A percentile compares a stretch with the other conserved stretches of the same genome.
Evolutionary conservation across 30 jellyfish, hydroid and myxozoan genomes (phyloP).

Genomic region (Chrysaora quinquecirrha): DNA sequence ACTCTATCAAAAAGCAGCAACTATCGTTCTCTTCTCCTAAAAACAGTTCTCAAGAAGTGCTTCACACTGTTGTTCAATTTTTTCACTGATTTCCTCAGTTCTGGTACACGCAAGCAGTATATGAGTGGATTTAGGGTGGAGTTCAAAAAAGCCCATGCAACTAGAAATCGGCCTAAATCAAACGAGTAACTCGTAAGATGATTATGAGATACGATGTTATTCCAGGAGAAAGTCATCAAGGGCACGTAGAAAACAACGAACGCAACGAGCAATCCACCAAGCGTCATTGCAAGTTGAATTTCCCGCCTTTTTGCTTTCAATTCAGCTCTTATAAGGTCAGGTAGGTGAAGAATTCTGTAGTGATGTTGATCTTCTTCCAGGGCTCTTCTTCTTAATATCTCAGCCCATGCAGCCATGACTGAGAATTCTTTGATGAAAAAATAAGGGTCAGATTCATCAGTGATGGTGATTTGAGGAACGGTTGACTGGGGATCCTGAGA

Average conservation of each 20-base stretch:
- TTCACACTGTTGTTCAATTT: background rate
- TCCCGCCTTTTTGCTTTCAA: constrained; percentile 5
- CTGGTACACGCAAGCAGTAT: constrained; percentile 20
- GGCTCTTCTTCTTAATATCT: constrained; percentile 31
- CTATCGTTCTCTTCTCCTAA: background rate
- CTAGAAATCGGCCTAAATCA: constrained; percentile 32
- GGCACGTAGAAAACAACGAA: constrained; percentile 35
- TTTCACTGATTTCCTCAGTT: constrained; percentile 9
- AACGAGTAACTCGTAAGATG: constrained; percentile 17
- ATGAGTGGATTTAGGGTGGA: constrained; percentile 27
- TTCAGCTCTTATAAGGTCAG: constrained; percentile 9
- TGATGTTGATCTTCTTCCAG: constrained; percentile 15
- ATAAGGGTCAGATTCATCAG: background rate
- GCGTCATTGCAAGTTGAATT: constrained; percentile 22
- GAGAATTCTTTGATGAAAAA: constrained; percentile 31
- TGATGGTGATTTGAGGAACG: background rate
- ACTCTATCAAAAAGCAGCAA: too few relatives aligned
- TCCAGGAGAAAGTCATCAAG: constrained; percentile 19
- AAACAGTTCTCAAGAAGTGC: background rate
- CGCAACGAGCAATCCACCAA: constrained; percentile 31
- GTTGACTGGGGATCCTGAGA: background rate
- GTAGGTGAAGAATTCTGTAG: background rate
- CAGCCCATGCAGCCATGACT: constrained; percentile 58
- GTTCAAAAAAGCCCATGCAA: constrained; percentile 46
- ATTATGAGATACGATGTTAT: background rate